These are phyloP conservation scores for Pseudanteris insignis DNA, from an alignment of 2,888 invertebrate genomes.

Conservation along the genomic window DNA sequence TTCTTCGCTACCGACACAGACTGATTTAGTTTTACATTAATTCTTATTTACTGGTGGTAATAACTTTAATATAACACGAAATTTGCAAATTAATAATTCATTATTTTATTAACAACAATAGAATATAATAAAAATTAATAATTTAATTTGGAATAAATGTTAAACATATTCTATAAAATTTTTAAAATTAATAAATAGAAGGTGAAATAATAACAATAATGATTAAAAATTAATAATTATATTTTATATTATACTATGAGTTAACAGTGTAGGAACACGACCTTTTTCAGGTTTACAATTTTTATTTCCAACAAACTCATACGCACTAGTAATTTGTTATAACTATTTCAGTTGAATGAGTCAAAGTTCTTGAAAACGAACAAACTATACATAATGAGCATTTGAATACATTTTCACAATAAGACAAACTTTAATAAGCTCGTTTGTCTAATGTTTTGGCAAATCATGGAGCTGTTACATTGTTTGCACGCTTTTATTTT, in stretches of 20 bases:
- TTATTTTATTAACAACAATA: no score
- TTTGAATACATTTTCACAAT: neutral
- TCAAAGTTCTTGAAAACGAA: conserved; percentile 2
- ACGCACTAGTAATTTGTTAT: neutral
- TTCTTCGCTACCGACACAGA: no score
- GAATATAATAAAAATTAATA: no score
- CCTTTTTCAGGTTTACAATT: conserved; percentile 8
- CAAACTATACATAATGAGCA: neutral
- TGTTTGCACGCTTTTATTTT: neutral
- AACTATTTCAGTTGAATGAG: neutral
- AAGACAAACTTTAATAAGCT: neutral
- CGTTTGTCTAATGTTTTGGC: no score
- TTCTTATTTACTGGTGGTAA: no score
- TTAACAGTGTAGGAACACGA: conserved; percentile 7
- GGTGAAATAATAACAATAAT: neutral
- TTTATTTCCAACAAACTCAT: conserved; percentile 4
- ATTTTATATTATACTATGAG: conserved; percentile 1
- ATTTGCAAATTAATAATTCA: no score
- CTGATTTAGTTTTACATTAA: no score
- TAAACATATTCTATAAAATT: no score
- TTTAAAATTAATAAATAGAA: no score
- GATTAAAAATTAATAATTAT: conserved; percentile 1
- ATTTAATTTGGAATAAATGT: no score
- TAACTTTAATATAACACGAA: no score
- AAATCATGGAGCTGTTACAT: no score